Conservation (phyloP, 2,113 vertebrate genomes). For the Laticauda colubrina region DNA sequence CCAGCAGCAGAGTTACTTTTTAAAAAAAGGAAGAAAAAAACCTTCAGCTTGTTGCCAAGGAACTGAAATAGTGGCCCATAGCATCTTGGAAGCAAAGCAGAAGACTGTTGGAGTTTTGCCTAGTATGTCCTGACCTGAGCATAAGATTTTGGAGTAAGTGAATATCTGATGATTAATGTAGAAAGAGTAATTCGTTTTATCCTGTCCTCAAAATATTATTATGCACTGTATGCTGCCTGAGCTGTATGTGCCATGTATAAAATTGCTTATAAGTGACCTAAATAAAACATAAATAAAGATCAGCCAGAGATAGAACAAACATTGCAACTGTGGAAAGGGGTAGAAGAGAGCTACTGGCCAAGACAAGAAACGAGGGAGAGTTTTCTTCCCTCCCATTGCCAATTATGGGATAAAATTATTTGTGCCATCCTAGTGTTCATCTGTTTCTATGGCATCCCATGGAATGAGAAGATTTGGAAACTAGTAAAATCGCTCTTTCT, state of each 20-base stretch:
- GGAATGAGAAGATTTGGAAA: neutral
- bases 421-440: neutral
- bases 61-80: neutral
- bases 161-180: neutral
- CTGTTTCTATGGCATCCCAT: neutral
- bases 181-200: neutral
- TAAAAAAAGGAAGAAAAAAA: neutral
- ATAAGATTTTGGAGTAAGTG: neutral
- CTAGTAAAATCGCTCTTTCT: neutral
- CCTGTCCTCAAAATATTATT: neutral
- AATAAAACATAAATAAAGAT: neutral
- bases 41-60: neutral
- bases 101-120: neutral
- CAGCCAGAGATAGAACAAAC: neutral
- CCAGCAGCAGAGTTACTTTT: neutral
- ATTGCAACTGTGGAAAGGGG: neutral
- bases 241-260: neutral
- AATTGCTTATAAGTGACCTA: neutral
- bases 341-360: neutral
- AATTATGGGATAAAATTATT: neutral
- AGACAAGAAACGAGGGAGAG: neutral
- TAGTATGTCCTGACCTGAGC: fast-evolving
- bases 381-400: neutral
- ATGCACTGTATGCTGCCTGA: neutral
- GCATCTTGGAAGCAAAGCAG: neutral